Conservation (phyloP, 2,888 invertebrate genomes). For the Baccha elongata region DNA sequence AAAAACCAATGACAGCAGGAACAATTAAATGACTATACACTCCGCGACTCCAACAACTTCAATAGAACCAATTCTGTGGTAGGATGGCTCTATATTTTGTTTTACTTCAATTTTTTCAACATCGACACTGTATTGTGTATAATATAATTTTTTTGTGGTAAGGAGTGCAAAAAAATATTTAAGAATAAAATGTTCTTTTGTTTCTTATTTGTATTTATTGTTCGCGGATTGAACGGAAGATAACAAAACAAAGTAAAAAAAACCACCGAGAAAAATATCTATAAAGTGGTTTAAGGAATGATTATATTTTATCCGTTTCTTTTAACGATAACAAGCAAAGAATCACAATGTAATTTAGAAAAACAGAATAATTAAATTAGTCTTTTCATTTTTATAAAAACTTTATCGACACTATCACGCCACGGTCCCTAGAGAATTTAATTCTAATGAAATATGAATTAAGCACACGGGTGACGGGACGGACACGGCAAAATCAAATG, state of each 20-base stretch:
- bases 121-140: conserved; percentile 26
- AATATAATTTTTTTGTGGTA: conserved; percentile 43
- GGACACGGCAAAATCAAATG: conserved; percentile 5
- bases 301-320: neutral
- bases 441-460: conserved; percentile 9
- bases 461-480: conserved; percentile 6
- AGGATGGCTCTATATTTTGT: conserved; percentile 22
- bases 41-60: conserved; percentile 21
- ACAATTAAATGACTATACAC: conserved; percentile 9
- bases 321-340: conserved; percentile 6
- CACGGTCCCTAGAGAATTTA: conserved; percentile 39
- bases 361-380: conserved; percentile 16
- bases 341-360: neutral
- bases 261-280: conserved; percentile 5
- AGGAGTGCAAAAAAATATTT: conserved; percentile 67
- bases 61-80: conserved; percentile 14
- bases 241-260: conserved; percentile 1
- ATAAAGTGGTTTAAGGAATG: neutral
- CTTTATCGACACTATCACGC: neutral
- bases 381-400: conserved; percentile 3
- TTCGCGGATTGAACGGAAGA: conserved; percentile 1
- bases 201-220: neutral
- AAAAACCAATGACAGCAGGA: conserved; percentile 13
- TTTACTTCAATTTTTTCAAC: conserved; percentile 7
- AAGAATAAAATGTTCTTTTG: conserved; percentile 1